Base-by-base conservation (phyloP, 1,140 invertebrate species). In the Aphis craccivora region DNA sequence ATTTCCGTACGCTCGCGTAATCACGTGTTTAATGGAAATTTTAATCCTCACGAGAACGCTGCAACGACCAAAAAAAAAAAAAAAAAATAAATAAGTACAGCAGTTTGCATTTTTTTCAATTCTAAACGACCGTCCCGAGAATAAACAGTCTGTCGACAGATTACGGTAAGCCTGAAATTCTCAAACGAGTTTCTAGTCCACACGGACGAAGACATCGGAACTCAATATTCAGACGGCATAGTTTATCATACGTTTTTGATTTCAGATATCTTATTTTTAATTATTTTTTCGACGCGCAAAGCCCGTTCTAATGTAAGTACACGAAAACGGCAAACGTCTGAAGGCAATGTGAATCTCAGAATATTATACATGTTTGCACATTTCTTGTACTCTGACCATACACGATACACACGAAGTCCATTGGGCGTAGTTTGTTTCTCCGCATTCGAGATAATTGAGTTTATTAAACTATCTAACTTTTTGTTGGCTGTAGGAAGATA, bases 151-250 rank as follows among this genome's bases (percentile, higher is more conserved):
- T 43, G 84, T 25, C 40, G 84, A 30, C 23, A 25, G 87, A 89
- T 55, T 37, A 55, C n/a, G 25, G 22, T 53, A 25, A 88, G 48
- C 48, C 18, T 35, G 51, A 53, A 89, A 53, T 89, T 22, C 48
- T 89, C 45, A 55, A 89, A 89, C 87, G 48, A 89, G 87, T 89
- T 89, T 89, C 22, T 89, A n/a, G 48, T 89, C 35, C 1, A 23
- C n/a, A 22, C 22, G n/a, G n/a, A 55, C 87, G 51, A 89, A 23
- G 35, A 53, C 51, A 55, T 35, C 35, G 30, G 53, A 25, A 88
- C 45, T n/a, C 43, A 51, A 48, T 51, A 88, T 88, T n/a, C 86
- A n/a, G 45, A 53, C n/a, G n/a, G 37, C n/a, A 55, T 89, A 35
- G 22, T 88, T 55, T 55, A 55, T 89, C 45, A 30, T 9, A 30